Base-by-base conservation (phyloP, 53 echinoderm and acorn worm species). In the Echinometra lucunter region DNA sequence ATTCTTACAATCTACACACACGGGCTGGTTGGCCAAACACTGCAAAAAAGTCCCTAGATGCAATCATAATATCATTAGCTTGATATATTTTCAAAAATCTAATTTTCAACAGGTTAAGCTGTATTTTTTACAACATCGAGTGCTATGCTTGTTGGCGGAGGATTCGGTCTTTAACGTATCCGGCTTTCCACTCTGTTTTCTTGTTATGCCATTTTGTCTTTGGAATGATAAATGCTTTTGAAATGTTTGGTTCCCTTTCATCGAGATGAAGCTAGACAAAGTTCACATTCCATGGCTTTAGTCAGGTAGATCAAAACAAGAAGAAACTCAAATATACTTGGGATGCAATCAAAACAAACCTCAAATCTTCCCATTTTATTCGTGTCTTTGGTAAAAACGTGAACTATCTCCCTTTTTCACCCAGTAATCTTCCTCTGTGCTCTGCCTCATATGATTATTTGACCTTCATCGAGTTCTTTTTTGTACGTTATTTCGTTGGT, bases 161-260 rank as follows among this genome's bases (percentile, higher is more conserved):
- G 4, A 47, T 47, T 9, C 49, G 49, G 49, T 47, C 4, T 47
- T 47, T 47, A 19, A 60, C 60, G 60, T 19, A 60, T 60, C 60
- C 19, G 18, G 60, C 32, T 42, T 40, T 80, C 42, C 80, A 21
- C 1, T 21, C 19, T 80, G 23, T 81, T 81, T 81, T 44, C 44
- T 81, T 44, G 44, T 81, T 81, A 81, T 44, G 81, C 44, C 81
- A 81, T 81, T 44, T 81, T 81, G 23, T 81, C 42, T 81, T 40
- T 44, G 81, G 81, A 81, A 81, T 81, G 81, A 81, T 81, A 81
- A 81, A 81, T 44, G 81, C 44, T 81, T 74, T 81, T 81, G 81
- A 81, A 42, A 44, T 81, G 40, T 81, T 81, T 81, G 4, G 81
- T 81, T 81, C 10, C 81, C 81, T 81, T 81, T 81, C 19, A 81